These are phyloP conservation scores for Semnornis frantzii DNA, from an alignment of 2,113 vertebrate species.

Conservation along the genomic window DNA sequence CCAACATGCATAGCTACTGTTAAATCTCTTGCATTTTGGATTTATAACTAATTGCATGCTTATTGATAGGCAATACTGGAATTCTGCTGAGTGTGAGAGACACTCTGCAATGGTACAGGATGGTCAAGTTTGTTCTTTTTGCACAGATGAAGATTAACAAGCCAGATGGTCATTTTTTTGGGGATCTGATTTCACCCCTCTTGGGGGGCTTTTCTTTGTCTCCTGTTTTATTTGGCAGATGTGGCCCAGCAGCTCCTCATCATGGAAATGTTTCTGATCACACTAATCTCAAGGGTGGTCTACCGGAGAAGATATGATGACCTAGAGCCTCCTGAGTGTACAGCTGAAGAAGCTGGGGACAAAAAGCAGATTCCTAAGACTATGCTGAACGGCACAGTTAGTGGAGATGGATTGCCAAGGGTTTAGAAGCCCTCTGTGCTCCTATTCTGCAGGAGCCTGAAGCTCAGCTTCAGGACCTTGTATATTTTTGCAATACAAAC, in stretches of 20 bases:
- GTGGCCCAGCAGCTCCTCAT: constrained; percentile 85
- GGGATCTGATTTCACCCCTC: background rate
- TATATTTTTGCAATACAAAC: background rate
- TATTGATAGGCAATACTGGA: background rate
- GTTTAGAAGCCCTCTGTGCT: constrained; percentile 8
- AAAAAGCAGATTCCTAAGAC: constrained; percentile 49
- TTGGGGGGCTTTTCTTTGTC: background rate
- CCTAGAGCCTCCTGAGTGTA: constrained; percentile 26
- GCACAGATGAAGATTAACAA: background rate
- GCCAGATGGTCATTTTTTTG: background rate
- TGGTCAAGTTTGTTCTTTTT: background rate
- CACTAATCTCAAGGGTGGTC: constrained; percentile 79
- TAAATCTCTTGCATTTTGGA: background rate
- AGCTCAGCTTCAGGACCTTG: background rate
- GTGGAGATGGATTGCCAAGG: constrained; percentile 19
- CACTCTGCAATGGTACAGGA: background rate
- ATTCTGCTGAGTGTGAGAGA: background rate
- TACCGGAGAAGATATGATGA: constrained; percentile 80
- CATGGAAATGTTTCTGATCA: constrained; percentile 89
- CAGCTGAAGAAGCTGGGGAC: constrained; percentile 51
- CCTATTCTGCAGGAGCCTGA: background rate
- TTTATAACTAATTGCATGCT: background rate
- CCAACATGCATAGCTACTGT: background rate
- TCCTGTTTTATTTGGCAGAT: constrained; percentile 62
- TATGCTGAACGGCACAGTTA: background rate